Conservation (phyloP, 2,113 vertebrate species). For the Bettongia penicillata region DNA sequence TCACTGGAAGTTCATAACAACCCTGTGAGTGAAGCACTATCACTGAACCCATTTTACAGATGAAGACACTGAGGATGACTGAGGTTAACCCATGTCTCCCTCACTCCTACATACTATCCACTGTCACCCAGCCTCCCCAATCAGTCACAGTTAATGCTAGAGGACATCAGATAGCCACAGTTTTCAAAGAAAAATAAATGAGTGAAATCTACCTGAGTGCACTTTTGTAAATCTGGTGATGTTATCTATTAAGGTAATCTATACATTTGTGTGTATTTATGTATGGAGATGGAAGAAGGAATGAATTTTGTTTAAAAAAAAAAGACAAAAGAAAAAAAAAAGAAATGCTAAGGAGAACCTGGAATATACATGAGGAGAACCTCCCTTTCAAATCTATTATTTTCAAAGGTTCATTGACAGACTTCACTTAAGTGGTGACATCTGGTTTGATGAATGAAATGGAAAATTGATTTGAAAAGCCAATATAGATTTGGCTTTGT, state of each 20-base stretch:
- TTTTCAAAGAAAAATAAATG: conserved; percentile 39
- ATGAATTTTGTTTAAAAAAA: neutral
- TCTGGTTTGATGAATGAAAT: conserved; percentile 65
- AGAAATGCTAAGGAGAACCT: neutral
- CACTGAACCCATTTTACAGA: neutral
- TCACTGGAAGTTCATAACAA: no score
- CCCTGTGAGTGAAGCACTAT: neutral
- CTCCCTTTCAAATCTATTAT: conserved; percentile 58
- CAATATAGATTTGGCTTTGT: conserved; percentile 16
- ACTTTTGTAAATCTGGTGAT: conserved; percentile 16
- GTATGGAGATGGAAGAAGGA: neutral
- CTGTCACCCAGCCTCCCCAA: neutral
- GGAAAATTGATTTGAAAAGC: conserved; percentile 63
- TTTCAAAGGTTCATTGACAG: conserved; percentile 41
- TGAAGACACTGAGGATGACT: neutral
- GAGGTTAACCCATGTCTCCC: neutral
- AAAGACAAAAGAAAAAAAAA: no score
- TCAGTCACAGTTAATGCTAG: neutral
- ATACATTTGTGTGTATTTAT: neutral
- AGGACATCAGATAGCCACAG: neutral
- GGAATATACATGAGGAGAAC: conserved; percentile 23
- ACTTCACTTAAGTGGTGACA: conserved; percentile 55
- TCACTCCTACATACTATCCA: no score
- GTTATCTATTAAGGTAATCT: conserved; percentile 1
- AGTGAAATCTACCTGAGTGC: conserved; percentile 34